These are phyloP conservation scores for Mustela nigripes DNA, from an alignment of 2,113 vertebrate genomes.

Conservation along the genomic window DNA sequence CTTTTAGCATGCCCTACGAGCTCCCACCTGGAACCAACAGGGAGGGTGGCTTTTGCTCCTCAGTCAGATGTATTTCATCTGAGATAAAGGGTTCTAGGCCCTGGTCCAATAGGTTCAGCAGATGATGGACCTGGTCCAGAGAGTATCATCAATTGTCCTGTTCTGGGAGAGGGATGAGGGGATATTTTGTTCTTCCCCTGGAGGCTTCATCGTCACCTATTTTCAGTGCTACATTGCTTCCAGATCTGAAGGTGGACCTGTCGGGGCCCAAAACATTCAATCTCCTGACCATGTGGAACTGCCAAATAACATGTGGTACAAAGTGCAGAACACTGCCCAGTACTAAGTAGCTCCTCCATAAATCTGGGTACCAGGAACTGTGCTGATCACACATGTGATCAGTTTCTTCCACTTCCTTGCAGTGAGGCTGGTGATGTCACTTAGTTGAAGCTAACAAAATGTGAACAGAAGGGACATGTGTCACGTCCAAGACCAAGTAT, in stretches of 20 bases:
- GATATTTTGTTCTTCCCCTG: fast-evolving
- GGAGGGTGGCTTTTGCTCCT: background rate
- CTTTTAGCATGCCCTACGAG: fast-evolving
- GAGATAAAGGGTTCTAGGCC: background rate
- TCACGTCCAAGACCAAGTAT: background rate
- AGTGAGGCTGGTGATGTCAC: background rate
- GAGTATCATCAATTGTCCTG: background rate
- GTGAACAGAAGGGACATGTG: background rate
- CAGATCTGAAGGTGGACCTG: background rate
- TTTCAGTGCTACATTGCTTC: background rate
- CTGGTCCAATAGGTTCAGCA: background rate
- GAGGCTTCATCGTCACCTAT: background rate
- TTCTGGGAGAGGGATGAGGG: background rate
- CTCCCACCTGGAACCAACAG: background rate
- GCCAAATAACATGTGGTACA: background rate
- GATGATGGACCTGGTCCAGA: background rate
- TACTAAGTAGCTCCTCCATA: background rate
- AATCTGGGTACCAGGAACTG: background rate
- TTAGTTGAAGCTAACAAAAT: background rate
- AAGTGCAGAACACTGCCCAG: background rate
- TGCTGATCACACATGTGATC: background rate
- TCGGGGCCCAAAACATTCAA: background rate
- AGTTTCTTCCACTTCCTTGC: background rate
- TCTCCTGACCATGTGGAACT: background rate
- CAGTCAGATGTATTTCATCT: background rate